Base-by-base conservation (phyloP, 2,888 invertebrate genomes). In the Loripinus fragilis region DNA sequence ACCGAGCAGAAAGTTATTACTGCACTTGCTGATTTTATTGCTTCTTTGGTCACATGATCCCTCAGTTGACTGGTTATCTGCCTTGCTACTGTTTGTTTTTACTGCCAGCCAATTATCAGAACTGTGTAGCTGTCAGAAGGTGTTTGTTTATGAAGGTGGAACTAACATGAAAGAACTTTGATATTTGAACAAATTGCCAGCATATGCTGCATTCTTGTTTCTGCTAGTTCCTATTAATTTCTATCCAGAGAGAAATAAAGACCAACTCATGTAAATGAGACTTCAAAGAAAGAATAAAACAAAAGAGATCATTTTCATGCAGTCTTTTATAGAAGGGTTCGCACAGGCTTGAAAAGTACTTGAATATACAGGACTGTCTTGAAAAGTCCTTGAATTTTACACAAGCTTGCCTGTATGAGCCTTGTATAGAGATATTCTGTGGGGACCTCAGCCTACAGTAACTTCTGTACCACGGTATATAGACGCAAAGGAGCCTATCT, bases 21-120 rank as follows among this genome's bases (percentile, higher is more conserved):
- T 20, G 33, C 60, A 60, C 60, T 33, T 60, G 60, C 60, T 60
- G 60, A 15, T 33, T 60, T 60, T 60, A 60, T 33, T 17, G 33
- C 60, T 30, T 33, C 60, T 60, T 38, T 33, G 60, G 33, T 60
- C 60, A 60, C 60, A 60, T 60, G 60, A 60, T 60, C 60, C 17
- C 33, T 33, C 33, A 28, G 60, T 60, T 33, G 60, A 60, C 60
- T 60, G 60, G 60, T 60, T 60, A 60, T 60, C 60, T n/a, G 25
- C 20, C 60, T 60, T 30, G 33, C 60, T 60, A 30, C 60, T 60
- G 60, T 60, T 60, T 60, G 60, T 60, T 60, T 60, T 60, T 60
- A 60, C 60, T 60, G 60, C 60, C 60, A 60, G 33, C 15, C 60
- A 60, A 60, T 60, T 60, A 60, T 60, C 60, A 33, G 60, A 60